Base-by-base conservation (phyloP, 2,888 invertebrate species). In the Nomada ferruginata region DNA sequence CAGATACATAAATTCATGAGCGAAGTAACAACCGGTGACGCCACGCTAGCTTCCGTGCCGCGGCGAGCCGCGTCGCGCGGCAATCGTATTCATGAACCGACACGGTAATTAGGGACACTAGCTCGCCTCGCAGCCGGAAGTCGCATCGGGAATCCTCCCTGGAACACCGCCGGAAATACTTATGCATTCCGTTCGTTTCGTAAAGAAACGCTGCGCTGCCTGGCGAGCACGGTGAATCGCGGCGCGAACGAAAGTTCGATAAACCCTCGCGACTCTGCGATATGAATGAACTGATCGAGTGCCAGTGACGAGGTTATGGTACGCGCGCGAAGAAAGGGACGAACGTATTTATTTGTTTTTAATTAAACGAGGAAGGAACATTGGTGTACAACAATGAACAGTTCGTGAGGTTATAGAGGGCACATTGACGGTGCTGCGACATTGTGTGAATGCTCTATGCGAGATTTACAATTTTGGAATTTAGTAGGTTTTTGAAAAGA, bases 71-170 rank as follows among this genome's bases (percentile, higher is more conserved):
- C 79, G 78, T 83, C 84, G 83, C 84, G 83, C 85, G 83, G 93
- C 93, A 92, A 93, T 93, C 92, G 93, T 93, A 93, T 93, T 93
- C 93, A 93, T 93, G 93, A 93, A 93, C 93, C 93, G 93, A 93
- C 93, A 93, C 93, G 93, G 93, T 93, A 93, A 93, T 93, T 93
- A 93, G 92, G 93, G 93, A 93, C 93, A 93, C 93, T 93, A 92
- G 92, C 92, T 92, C 92, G 91, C 92, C 91, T 92, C 91, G 88
- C 92, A 92, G 91, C 91, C 93, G 93, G 93, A 93, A 93, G 93
- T 93, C 92, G 91, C 91, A 91, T 89, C 91, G 89, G 89, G 89
- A 92, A 93, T 92, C 93, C 92, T 93, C 92, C 92, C 91, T 90
- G 81, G 90, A 90, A 92, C 92, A 92, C 91, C 91, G 89, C 93